Evolutionary conservation across 2,797 vertebrate species (phyloP).

Genomic region (Erpetoichthys calabaricus): DNA sequence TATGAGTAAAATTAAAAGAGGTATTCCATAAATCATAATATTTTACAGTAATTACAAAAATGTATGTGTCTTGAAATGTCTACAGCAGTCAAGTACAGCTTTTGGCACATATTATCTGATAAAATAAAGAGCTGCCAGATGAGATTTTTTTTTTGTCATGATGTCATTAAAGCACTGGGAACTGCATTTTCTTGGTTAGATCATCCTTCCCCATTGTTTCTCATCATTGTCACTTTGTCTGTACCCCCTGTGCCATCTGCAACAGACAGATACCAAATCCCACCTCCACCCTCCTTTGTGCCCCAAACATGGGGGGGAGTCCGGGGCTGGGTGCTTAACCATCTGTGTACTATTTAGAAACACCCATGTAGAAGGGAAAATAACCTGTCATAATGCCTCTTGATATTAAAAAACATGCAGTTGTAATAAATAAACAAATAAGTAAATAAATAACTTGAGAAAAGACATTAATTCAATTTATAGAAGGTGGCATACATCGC

Average conservation of each 20-base stretch:
- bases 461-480: neutral
- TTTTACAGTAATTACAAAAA: too few species aligned
- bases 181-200: neutral
- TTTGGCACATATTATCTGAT: too few species aligned
- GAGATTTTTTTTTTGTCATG: neutral
- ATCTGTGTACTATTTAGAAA: conserved; percentile 62
- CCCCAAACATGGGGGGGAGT: conserved; percentile 29
- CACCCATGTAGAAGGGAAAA: conserved; percentile 12
- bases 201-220: conserved; percentile 14
- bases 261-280: conserved; percentile 22
- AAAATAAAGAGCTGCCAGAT: neutral
- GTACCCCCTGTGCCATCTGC: conserved; percentile 68
- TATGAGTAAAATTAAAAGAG: too few species aligned
- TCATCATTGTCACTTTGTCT: conserved; percentile 40
- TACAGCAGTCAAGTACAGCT: too few species aligned
- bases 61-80: too few species aligned
- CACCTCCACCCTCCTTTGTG: conserved; percentile 28
- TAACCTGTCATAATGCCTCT: too few species aligned
- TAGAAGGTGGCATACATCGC: too few species aligned
- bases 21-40: too few species aligned
- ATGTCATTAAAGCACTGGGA: neutral
- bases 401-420: too few species aligned
- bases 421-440: neutral
- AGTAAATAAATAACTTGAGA: neutral
- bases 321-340: conserved; percentile 59